Percentiles rank a stretch among this genome's conserved stretches.
phyloP scores from a whole-genome alignment of 2,888 invertebrate genomes.

The Cryptosula pallasiana region DNA sequence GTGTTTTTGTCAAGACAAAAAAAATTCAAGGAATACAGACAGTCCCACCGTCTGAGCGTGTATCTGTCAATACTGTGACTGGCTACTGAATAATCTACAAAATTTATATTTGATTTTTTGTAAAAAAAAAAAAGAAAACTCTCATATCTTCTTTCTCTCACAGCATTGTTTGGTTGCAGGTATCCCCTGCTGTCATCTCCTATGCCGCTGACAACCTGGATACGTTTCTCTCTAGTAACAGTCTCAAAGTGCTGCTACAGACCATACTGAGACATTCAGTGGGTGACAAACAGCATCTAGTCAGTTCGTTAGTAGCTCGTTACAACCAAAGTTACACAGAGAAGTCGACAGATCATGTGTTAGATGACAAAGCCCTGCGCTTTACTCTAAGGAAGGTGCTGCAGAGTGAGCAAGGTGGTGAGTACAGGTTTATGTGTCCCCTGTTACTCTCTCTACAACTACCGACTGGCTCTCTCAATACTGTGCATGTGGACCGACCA shows the following conservation, averaged over 20 bases:
- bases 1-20: too few species aligned
- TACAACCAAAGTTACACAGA: background rate
- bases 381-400: background rate
- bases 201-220: slow-evolving; percentile 39
- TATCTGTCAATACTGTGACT: too few species aligned
- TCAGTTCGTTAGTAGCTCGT: background rate
- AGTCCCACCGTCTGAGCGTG: too few species aligned
- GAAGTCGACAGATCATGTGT: background rate
- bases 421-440: background rate
- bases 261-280: slow-evolving; percentile 42
- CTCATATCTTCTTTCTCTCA: too few species aligned
- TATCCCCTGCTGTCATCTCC: slow-evolving; percentile 39
- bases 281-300: slow-evolving; percentile 33
- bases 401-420: background rate
- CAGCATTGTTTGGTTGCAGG: slow-evolving; percentile 6
- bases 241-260: slow-evolving; percentile 39
- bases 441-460: too few species aligned
- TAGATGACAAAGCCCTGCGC: slow-evolving; percentile 5
- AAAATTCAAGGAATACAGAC: too few species aligned
- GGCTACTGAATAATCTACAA: too few species aligned
- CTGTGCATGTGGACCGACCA: too few species aligned
- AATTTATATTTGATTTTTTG: too few species aligned
- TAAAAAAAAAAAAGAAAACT: too few species aligned
- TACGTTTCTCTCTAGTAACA: slow-evolving; percentile 40
- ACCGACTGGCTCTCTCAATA: too few species aligned